A percentile compares a stretch with the other conserved stretches of the same genome.
Conservation (phyloP, 92 coral and sea anemone genomes). For the Porites cylindrica region DNA sequence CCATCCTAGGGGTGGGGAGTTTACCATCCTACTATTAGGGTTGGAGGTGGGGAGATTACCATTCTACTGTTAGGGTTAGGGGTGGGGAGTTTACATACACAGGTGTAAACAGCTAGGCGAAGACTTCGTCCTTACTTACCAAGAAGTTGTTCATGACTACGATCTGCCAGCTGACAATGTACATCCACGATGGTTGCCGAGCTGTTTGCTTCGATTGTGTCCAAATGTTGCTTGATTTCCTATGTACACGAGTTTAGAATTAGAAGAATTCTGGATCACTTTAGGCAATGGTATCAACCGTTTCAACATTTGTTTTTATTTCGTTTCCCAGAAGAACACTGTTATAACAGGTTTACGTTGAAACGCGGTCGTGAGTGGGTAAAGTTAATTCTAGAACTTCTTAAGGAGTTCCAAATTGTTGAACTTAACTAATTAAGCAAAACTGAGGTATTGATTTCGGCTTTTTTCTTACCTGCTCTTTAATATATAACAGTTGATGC, state of each 20-base stretch:
- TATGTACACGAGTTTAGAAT: neutral
- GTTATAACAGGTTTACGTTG: no score
- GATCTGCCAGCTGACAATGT: slow-evolving; percentile 96
- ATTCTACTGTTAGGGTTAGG: no score
- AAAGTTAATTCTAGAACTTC: no score
- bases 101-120: neutral
- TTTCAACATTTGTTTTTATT: neutral
- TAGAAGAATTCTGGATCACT: neutral
- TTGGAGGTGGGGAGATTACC: no score
- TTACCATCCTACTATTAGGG: no score
- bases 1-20: no score
- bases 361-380: no score
- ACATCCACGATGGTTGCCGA: slow-evolving; percentile 92
- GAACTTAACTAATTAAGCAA: no score
- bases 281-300: neutral
- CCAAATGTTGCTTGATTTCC: slow-evolving; percentile 88
- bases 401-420: no score
- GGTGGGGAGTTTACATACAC: neutral
- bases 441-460: no score
- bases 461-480: slow-evolving; percentile 81
- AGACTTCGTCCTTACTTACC: slow-evolving; percentile 50
- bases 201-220: slow-evolving; percentile 77
- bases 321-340: no score
- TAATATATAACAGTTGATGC: slow-evolving; percentile 92
- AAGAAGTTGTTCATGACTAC: slow-evolving; percentile 94